phyloP scores from a whole-genome alignment of 2,888 invertebrate species.

The Drosophila phalerata region DNA sequence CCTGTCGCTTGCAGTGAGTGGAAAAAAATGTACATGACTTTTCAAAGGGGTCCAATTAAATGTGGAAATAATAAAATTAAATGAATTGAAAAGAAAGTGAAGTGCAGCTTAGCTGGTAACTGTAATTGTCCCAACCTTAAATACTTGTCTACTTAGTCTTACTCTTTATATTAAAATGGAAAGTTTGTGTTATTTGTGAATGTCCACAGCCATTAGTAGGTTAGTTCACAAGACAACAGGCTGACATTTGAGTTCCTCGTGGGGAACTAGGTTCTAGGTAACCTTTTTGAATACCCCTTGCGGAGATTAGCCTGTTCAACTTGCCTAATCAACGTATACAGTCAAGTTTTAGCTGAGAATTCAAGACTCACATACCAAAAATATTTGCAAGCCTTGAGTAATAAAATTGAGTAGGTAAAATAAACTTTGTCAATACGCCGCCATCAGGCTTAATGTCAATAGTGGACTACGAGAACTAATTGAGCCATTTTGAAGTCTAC shows the following conservation, averaged over 20 bases:
- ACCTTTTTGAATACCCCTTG: conserved; percentile 14
- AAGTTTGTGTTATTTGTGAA: not conserved
- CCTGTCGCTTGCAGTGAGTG: not conserved
- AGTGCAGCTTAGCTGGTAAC: not conserved
- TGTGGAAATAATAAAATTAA: conserved; percentile 23
- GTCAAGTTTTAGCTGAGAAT: not conserved
- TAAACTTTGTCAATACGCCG: conserved; percentile 60
- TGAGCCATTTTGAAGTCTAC: conserved; percentile 80
- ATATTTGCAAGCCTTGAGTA: conserved; percentile 18
- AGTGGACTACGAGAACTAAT: conserved; percentile 75
- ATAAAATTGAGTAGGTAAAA: conserved; percentile 55
- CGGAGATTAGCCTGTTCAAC: not conserved
- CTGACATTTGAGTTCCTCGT: not conserved
- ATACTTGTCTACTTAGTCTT: not conserved
- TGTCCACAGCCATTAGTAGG: not conserved
- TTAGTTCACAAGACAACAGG: not conserved
- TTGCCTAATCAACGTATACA: conserved; percentile 5
- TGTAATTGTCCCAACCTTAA: not conserved
- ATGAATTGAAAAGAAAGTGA: conserved; percentile 31
- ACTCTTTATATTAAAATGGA: not conserved
- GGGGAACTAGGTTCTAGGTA: conserved; percentile 3
- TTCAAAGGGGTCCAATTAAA: conserved; percentile 18
- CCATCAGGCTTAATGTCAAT: conserved; percentile 36
- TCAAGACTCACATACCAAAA: conserved; percentile 32
- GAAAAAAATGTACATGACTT: conserved; percentile 24